A percentile compares a stretch with the other conserved stretches of the same genome.
These are phyloP conservation scores for Eucidaris tribuloides DNA, from an alignment of 35 echinoderm and acorn worm species.

Conservation along the genomic window DNA sequence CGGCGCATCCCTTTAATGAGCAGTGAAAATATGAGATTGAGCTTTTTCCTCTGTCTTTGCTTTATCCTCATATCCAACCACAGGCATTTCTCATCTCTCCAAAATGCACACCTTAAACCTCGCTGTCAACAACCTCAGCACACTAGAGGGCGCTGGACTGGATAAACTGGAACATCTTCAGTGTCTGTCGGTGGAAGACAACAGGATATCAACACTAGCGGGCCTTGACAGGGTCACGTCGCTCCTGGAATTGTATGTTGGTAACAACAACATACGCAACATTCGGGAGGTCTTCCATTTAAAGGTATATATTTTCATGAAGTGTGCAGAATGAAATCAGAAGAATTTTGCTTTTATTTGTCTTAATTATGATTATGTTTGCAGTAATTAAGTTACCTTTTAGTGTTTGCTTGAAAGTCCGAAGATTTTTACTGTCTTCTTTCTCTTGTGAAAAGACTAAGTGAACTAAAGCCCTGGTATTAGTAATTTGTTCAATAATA, in stretches of 20 bases:
- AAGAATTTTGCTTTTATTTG: not conserved
- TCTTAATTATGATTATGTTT: too few relatives aligned
- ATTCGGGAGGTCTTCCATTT: slow-evolving; percentile 95
- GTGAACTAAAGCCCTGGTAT: too few relatives aligned
- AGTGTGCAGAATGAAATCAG: not conserved
- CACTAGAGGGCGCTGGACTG: slow-evolving; percentile 70
- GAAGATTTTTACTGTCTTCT: too few relatives aligned
- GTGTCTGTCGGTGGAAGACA: slow-evolving; percentile 83
- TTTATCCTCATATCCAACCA: too few relatives aligned
- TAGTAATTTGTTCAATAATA: too few relatives aligned
- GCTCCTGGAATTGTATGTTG: slow-evolving; percentile 90
- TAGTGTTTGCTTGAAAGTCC: too few relatives aligned
- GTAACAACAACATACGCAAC: slow-evolving; percentile 91
- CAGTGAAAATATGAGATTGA: too few relatives aligned
- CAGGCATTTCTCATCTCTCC: slow-evolving; percentile 74
- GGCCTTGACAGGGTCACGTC: slow-evolving; percentile 67
- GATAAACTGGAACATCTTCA: slow-evolving; percentile 76
- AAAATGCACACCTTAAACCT: slow-evolving; percentile 84
- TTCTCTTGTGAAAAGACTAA: too few relatives aligned
- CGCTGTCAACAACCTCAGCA: slow-evolving; percentile 74
- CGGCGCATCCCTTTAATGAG: too few relatives aligned
- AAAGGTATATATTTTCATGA: slow-evolving; percentile 58
- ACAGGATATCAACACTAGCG: slow-evolving; percentile 67
- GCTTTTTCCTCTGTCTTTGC: too few relatives aligned
- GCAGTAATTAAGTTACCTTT: too few relatives aligned